These are phyloP conservation scores for Pipistrellus kuhlii DNA, from an alignment of 2,797 vertebrate genomes.

Conservation along the genomic window DNA sequence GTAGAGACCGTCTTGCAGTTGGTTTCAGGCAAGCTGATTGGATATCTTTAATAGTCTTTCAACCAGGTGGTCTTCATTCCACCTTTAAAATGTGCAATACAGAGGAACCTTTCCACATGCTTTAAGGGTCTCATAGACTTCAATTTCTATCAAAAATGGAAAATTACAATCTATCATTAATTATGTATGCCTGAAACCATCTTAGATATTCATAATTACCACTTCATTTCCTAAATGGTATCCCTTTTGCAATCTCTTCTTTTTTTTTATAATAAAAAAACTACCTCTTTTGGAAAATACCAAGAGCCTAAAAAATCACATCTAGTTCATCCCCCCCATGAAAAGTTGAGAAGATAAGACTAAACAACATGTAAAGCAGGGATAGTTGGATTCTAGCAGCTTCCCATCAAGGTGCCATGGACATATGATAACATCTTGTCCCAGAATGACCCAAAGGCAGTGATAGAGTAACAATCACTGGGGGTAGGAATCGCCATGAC, in stretches of 20 bases:
- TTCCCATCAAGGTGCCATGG: background rate
- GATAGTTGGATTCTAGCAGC: background rate
- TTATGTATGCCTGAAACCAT: background rate
- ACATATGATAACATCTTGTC: background rate
- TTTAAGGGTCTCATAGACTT: background rate
- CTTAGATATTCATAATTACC: background rate
- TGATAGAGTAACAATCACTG: background rate
- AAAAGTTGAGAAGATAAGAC: background rate
- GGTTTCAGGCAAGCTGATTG: constrained; percentile 1
- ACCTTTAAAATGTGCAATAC: background rate
- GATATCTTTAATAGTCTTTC: background rate
- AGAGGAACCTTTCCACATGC: background rate
- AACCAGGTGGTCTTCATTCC: background rate
- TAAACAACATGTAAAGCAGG: background rate
- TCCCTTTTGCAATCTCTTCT: background rate
- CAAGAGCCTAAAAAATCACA: constrained; percentile 8
- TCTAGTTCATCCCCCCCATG: background rate
- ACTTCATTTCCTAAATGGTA: background rate
- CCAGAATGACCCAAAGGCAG: background rate
- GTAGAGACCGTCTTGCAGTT: background rate
- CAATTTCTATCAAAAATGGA: constrained; percentile 3
- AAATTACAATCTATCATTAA: background rate
- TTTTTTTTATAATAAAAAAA: background rate
- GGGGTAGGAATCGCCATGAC: fast-evolving
- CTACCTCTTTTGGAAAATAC: background rate